These are phyloP conservation scores for Tamias sibiricus DNA, from an alignment of 2,113 vertebrate species.

Conservation along the genomic window DNA sequence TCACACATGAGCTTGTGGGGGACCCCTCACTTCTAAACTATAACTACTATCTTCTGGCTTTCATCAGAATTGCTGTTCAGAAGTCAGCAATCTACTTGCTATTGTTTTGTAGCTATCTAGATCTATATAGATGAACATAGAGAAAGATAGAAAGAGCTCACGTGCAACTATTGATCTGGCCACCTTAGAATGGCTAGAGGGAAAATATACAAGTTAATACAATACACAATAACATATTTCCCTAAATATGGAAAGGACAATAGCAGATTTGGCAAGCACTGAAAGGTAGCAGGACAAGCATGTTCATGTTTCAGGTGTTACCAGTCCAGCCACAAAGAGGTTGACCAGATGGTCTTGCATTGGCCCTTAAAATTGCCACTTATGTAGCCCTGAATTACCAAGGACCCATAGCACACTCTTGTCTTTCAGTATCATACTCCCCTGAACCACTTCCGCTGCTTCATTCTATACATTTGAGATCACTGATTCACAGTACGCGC, in stretches of 20 bases:
- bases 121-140: not conserved
- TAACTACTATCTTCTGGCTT: not conserved
- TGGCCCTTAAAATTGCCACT: not conserved
- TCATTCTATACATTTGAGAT: not conserved
- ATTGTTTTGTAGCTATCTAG: not conserved
- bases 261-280: too few relatives aligned
- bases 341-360: not conserved
- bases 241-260: not conserved
- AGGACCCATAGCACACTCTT: not conserved
- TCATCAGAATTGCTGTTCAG: not conserved
- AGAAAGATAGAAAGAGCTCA: not conserved
- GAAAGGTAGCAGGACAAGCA: not conserved
- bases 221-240: not conserved
- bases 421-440: not conserved
- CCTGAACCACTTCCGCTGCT: not conserved
- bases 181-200: not conserved
- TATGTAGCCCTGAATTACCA: not conserved
- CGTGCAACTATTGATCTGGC: not conserved
- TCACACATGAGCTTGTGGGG: too few relatives aligned
- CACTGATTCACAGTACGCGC: not conserved
- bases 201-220: constrained; percentile 1
- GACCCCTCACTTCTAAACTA: too few relatives aligned
- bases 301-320: not conserved
- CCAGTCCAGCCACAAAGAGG: not conserved
- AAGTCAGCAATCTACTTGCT: not conserved